Conservation (phyloP, 2,888 invertebrate species). For the Pseudoips prasinana region DNA sequence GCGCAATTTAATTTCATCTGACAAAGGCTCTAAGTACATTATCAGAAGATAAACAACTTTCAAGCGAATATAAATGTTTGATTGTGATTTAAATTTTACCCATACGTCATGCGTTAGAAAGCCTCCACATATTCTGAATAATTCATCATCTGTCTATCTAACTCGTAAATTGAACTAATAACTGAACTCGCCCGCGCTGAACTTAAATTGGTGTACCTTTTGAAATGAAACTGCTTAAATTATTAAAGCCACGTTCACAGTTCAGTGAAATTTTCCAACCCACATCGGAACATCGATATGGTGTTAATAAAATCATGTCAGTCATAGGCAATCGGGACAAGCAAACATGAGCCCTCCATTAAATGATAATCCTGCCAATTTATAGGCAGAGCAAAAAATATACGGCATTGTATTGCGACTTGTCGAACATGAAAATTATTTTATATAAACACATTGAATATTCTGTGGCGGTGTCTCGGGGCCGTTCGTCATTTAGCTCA, state of each 20-base stretch:
- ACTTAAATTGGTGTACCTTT: constrained; percentile 63
- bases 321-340: constrained; percentile 76
- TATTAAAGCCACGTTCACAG: constrained; percentile 51
- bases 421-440: constrained; percentile 82
- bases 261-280: constrained; percentile 52
- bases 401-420: constrained; percentile 74
- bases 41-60: constrained; percentile 36
- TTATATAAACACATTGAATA: constrained; percentile 81
- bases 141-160: constrained; percentile 61
- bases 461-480: constrained; percentile 58
- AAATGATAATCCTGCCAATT: constrained; percentile 81
- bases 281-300: constrained; percentile 61
- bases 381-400: constrained; percentile 78
- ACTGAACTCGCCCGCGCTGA: constrained; percentile 55
- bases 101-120: constrained; percentile 56
- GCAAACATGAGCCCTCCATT: constrained; percentile 81
- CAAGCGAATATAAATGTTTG: constrained; percentile 50
- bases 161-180: constrained; percentile 62
- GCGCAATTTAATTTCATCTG: constrained; percentile 16
- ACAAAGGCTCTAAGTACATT: constrained; percentile 24
- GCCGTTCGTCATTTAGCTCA: constrained; percentile 50
- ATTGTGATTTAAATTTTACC: constrained; percentile 58
- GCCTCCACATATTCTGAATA: constrained; percentile 57
- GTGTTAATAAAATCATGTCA: constrained; percentile 79
- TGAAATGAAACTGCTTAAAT: constrained; percentile 60